Percentiles rank a stretch among this genome's conserved stretches.
Conservation (phyloP, 2,797 vertebrate species). For the Muraenolepis orangiensis region DNA sequence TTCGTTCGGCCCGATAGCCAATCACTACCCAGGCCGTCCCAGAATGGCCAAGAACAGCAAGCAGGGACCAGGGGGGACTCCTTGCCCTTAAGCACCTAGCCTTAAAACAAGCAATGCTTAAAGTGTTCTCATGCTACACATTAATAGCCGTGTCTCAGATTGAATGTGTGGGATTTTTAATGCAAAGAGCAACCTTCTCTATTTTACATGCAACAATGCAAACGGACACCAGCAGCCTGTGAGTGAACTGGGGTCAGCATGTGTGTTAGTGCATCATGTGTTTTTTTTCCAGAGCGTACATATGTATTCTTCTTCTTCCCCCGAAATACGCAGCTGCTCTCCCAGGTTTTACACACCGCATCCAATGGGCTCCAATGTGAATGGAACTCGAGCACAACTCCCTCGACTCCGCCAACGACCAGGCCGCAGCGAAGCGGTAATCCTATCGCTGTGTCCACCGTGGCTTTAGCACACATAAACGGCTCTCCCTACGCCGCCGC, state of each 20-base stretch:
- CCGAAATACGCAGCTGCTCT: neutral
- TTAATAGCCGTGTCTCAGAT: too few species aligned
- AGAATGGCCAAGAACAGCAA: conserved; percentile 36
- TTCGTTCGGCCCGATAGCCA: conserved; percentile 25
- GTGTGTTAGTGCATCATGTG: neutral
- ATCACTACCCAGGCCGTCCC: conserved; percentile 27
- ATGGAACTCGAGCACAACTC: neutral
- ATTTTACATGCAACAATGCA: neutral
- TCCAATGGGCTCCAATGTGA: neutral
- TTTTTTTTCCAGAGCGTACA: neutral
- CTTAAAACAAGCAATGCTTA: too few species aligned
- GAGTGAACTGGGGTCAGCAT: neutral
- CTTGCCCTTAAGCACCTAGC: too few species aligned
- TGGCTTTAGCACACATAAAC: neutral
- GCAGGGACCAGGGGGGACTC: conserved; percentile 28
- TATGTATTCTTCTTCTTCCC: neutral
- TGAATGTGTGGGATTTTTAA: too few species aligned
- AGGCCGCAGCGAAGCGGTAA: neutral
- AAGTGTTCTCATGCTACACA: too few species aligned
- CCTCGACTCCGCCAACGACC: too few species aligned
- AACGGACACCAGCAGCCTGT: neutral
- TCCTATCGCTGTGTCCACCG: neutral
- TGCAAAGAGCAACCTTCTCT: too few species aligned
- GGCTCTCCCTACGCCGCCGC: neutral
- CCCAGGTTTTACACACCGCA: neutral